A percentile compares a stretch with the other conserved stretches of the same genome.
These are phyloP conservation scores for Pangasius sanitwongsei DNA, from an alignment of 2,797 vertebrate genomes.

Conservation along the genomic window DNA sequence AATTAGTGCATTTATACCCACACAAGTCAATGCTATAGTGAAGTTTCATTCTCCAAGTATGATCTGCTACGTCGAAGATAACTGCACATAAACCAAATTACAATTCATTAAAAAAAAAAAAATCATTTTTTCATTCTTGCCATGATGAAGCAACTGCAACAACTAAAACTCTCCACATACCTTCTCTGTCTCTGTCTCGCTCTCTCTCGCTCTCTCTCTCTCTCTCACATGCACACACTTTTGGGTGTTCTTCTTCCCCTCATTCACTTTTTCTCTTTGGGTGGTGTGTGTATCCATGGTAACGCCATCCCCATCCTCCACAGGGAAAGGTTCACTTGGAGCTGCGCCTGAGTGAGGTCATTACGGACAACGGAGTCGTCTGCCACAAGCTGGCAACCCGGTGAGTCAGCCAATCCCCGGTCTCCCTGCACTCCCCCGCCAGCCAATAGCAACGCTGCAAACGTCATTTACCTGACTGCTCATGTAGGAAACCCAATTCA, in stretches of 20 bases:
- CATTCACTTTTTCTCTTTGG: constrained; percentile 34
- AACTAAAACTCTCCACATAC: background rate
- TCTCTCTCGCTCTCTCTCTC: background rate
- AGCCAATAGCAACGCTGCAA: constrained; percentile 33
- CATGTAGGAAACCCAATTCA: background rate
- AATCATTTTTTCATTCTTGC: background rate
- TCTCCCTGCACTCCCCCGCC: background rate
- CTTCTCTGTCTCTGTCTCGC: background rate
- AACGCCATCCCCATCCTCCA: constrained; percentile 55
- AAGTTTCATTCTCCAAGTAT: background rate
- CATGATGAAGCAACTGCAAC: background rate
- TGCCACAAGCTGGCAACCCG: constrained; percentile 94
- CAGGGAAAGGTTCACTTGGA: constrained; percentile 98
- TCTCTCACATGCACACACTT: background rate
- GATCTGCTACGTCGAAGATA: background rate
- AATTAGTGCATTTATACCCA: constrained; percentile 18
- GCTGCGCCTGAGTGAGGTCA: constrained; percentile 95
- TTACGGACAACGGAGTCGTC: constrained; percentile 91
- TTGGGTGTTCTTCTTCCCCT: background rate
- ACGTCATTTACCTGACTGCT: constrained; percentile 2
- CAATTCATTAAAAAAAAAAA: background rate
- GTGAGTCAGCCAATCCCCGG: constrained; percentile 73
- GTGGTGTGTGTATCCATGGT: constrained; percentile 50
- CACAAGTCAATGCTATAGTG: background rate
- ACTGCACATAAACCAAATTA: background rate